These are phyloP conservation scores for Coptodon rendalli DNA, from an alignment of 2,113 vertebrate species.

Conservation along the genomic window DNA sequence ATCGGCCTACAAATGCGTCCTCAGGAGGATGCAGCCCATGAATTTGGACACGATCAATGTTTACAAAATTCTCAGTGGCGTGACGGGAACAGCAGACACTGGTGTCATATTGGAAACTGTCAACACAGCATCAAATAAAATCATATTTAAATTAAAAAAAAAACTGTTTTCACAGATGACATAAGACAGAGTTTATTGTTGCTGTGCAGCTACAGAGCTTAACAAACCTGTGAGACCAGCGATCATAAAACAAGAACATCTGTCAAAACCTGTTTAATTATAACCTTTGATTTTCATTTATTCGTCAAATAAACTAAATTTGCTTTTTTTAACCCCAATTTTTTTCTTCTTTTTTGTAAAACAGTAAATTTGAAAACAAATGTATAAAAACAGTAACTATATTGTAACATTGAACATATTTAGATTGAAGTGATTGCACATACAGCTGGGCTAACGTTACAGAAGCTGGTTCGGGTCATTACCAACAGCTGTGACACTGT, in stretches of 20 bases:
- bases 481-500: background rate
- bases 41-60: too few relatives aligned
- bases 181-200: background rate
- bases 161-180: background rate
- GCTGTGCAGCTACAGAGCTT: background rate
- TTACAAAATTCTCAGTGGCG: background rate
- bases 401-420: background rate
- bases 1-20: too few relatives aligned
- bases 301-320: background rate
- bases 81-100: background rate
- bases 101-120: background rate
- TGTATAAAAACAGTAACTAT: background rate
- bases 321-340: background rate
- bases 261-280: background rate
- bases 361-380: background rate
- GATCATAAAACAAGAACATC: background rate
- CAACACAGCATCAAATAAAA: background rate
- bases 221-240: background rate
- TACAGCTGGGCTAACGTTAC: background rate
- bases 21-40: too few relatives aligned
- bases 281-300: background rate
- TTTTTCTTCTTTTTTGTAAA: background rate
- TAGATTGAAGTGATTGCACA: background rate
- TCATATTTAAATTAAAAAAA: background rate
- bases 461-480: background rate